phyloP scores from a whole-genome alignment of 2,888 invertebrate species.

The Chaitophorus viminalis region DNA sequence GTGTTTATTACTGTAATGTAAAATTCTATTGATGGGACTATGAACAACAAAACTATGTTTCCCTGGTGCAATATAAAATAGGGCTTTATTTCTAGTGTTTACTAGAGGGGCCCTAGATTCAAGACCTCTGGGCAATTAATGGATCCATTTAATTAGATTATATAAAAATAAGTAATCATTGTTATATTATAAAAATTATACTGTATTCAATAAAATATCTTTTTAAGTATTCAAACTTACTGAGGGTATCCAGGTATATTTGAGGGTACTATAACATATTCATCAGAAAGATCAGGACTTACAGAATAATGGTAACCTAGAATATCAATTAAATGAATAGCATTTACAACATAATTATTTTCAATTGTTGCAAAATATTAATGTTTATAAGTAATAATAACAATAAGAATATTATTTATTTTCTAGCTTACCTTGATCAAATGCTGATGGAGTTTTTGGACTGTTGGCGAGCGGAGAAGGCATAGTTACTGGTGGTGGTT shows the following conservation, averaged over 20 bases:
- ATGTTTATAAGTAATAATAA: neutral
- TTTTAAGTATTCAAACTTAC: constrained; percentile 19
- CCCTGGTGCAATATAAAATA: too few species aligned
- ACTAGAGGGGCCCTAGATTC: too few species aligned
- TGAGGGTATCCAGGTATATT: constrained; percentile 71
- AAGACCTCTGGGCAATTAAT: too few species aligned
- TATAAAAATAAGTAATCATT: too few species aligned
- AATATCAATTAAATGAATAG: constrained; percentile 27
- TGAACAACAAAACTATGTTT: too few species aligned
- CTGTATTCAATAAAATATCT: neutral
- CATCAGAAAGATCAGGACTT: constrained; percentile 79
- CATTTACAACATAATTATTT: neutral
- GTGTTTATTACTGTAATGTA: too few species aligned
- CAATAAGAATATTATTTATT: too few species aligned
- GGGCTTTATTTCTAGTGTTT: too few species aligned
- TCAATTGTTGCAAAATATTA: neutral
- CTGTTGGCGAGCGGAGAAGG: constrained; percentile 68
- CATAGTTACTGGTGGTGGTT: constrained; percentile 68
- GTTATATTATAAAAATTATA: neutral
- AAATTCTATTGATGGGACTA: too few species aligned
- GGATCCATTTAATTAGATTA: too few species aligned
- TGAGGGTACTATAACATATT: constrained; percentile 83
- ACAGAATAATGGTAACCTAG: constrained; percentile 65
- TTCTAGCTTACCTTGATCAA: constrained; percentile 40
- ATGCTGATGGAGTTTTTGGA: constrained; percentile 44